These are phyloP conservation scores for Salpingus planirostris DNA, from an alignment of 2,888 invertebrate genomes.

Conservation along the genomic window DNA sequence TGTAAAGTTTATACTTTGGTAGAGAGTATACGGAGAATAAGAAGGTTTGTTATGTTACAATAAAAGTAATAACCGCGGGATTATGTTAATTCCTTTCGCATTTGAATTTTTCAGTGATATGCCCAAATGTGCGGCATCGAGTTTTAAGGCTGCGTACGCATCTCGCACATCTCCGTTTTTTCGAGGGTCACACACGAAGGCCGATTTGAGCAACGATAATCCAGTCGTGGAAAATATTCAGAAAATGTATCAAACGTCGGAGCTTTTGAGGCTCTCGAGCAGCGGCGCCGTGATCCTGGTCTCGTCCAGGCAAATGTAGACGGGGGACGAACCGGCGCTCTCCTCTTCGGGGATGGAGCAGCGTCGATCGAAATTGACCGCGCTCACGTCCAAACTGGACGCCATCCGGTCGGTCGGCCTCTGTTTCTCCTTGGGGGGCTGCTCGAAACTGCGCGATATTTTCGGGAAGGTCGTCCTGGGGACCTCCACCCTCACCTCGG, in stretches of 20 bases:
- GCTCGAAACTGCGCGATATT: constrained; percentile 37
- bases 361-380: constrained; percentile 24
- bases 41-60: no score
- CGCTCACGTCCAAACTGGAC: constrained; percentile 31
- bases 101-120: no score
- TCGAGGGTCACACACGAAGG: no score
- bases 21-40: no score
- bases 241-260: constrained; percentile 36
- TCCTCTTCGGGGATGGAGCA: constrained; percentile 21
- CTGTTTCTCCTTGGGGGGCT: constrained; percentile 24
- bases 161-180: no score
- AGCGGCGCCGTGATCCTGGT: constrained; percentile 36
- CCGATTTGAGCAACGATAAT: no score
- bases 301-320: constrained; percentile 35
- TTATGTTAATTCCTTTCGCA: no score
- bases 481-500: constrained; percentile 8
- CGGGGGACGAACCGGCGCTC: constrained; percentile 20
- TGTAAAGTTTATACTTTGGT: no score
- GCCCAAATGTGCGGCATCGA: no score
- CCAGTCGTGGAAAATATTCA: no score
- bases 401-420: constrained; percentile 34
- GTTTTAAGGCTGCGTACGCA: no score
- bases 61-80: no score
- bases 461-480: constrained; percentile 22
- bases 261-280: constrained; percentile 36